A percentile compares a stretch with the other conserved stretches of the same genome.
phyloP scores from a whole-genome alignment of 2,888 invertebrate genomes.

The Athripsodes cinereus region DNA sequence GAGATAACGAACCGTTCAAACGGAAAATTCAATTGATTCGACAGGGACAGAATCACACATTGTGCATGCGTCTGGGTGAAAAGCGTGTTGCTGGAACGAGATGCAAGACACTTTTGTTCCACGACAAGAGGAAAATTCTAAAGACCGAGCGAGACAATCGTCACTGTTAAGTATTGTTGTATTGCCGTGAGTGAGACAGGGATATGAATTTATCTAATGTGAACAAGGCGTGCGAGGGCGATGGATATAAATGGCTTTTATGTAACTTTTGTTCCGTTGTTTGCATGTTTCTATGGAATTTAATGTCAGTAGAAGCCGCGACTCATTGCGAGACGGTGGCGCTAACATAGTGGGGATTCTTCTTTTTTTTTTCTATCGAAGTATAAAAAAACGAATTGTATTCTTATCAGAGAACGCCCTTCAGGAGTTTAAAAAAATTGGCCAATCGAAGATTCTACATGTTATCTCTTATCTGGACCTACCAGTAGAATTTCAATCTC shows the following conservation, averaged over 20 bases:
- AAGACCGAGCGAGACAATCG: slow-evolving; percentile 20
- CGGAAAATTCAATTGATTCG: slow-evolving; percentile 9
- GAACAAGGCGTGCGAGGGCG: slow-evolving; percentile 5
- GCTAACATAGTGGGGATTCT: background rate
- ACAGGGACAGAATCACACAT: slow-evolving; percentile 8
- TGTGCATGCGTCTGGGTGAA: slow-evolving; percentile 11
- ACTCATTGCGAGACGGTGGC: slow-evolving; percentile 12
- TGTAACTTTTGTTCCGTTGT: slow-evolving; percentile 19
- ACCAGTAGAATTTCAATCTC: too few relatives aligned
- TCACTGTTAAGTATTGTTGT: slow-evolving; percentile 15
- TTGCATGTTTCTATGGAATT: slow-evolving; percentile 14
- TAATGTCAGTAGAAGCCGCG: slow-evolving; percentile 13
- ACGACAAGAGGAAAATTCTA: slow-evolving; percentile 16
- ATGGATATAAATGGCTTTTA: background rate
- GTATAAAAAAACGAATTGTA: background rate
- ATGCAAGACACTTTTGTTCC: slow-evolving; percentile 14
- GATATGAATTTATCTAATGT: background rate
- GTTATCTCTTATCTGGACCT: too few relatives aligned
- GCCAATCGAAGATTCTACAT: too few relatives aligned
- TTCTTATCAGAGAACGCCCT: slow-evolving; percentile 11
- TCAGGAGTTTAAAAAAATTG: background rate
- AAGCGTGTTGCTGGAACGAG: slow-evolving; percentile 16
- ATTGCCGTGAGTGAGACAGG: slow-evolving; percentile 1
- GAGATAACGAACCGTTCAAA: slow-evolving; percentile 9
- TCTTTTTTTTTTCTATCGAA: slow-evolving; percentile 6